Conservation (phyloP, 2,113 vertebrate genomes). For the Suncus etruscus region DNA sequence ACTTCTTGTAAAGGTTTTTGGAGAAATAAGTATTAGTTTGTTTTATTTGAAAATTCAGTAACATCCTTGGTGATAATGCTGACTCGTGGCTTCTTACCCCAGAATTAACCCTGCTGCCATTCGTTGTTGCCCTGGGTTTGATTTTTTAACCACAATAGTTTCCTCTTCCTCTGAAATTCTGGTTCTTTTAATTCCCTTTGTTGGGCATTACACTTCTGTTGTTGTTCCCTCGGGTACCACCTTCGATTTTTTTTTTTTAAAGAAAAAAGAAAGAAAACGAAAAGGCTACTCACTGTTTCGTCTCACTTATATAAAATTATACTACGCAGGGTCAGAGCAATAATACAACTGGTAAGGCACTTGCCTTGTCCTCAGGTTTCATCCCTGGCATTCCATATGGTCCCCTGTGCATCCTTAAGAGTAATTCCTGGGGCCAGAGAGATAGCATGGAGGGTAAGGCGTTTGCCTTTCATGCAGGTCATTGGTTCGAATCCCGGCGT, state of each 20-base stretch:
- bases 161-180: slow-evolving; percentile 93
- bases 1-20: slow-evolving; percentile 94
- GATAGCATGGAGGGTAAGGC: no score
- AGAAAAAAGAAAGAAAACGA: no score
- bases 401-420: no score
- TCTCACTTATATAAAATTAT: no score
- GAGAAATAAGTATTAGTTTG: slow-evolving; percentile 95
- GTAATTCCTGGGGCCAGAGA: no score
- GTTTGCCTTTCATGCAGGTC: no score
- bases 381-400: no score
- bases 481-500: no score
- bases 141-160: slow-evolving; percentile 97
- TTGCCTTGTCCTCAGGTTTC: no score
- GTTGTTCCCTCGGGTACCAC: slow-evolving; percentile 94
- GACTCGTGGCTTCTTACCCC: slow-evolving; percentile 99
- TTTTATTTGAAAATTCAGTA: slow-evolving; percentile 96
- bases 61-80: slow-evolving; percentile 99
- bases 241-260: slow-evolving; percentile 66
- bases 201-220: slow-evolving; percentile 91
- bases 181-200: slow-evolving; percentile 90
- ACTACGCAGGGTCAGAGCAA: no score
- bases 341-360: no score
- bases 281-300: no score
- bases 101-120: slow-evolving; percentile 99
- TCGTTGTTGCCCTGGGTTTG: slow-evolving; percentile 99